Evolutionary conservation across 37 sponge, comb jelly and placozoan species (phyloP).

Genomic region (Cliona cf. orientalis): DNA sequence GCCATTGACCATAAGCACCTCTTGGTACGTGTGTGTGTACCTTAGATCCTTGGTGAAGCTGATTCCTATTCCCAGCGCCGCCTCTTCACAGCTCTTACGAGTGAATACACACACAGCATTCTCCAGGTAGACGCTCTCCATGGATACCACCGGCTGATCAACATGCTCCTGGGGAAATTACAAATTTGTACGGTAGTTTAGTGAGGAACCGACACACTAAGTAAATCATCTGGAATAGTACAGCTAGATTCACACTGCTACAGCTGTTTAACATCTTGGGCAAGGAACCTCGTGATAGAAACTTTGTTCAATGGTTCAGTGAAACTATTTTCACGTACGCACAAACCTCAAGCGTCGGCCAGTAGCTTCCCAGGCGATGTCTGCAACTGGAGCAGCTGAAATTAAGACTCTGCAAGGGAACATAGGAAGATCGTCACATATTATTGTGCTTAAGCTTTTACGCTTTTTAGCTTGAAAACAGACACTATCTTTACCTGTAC

Average conservation of each 20-base stretch:
- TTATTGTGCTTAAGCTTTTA: too few relatives aligned
- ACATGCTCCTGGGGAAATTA: neutral
- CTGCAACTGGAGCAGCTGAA: conserved; percentile 39
- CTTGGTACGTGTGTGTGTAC: neutral
- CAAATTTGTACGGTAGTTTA: neutral
- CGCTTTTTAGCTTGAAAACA: neutral
- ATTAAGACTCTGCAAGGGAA: conserved; percentile 46
- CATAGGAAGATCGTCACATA: neutral
- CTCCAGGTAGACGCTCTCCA: conserved; percentile 33
- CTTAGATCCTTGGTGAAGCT: conserved; percentile 54
- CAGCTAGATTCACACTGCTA: neutral
- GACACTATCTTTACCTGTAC: conserved; percentile 38
- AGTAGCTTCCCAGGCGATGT: conserved; percentile 55
- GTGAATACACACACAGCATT: conserved; percentile 52
- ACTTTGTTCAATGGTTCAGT: neutral
- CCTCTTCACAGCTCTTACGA: conserved; percentile 58
- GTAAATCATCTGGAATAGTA: neutral
- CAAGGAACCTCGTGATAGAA: neutral
- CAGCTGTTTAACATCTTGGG: neutral
- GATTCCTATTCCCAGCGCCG: conserved; percentile 64
- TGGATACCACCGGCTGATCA: conserved; percentile 3
- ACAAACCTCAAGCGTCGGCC: too few relatives aligned
- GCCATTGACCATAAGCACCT: neutral
- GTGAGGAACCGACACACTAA: neutral
- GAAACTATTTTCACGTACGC: neutral